Conservation (phyloP, 2,888 invertebrate species). For the Digitonthophagus gazella region DNA sequence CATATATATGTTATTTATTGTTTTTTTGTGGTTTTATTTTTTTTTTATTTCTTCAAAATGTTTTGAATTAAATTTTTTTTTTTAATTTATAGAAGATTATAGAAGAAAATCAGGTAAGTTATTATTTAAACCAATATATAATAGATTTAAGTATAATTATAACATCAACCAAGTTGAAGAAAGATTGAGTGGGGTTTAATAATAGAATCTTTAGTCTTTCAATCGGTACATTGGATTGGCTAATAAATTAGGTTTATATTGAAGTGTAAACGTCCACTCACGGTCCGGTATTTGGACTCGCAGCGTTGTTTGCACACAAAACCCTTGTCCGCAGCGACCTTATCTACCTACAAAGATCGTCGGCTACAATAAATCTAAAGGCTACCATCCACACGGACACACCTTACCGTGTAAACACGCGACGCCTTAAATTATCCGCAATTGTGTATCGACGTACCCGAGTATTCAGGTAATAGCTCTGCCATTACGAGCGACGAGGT, state of each 20-base stretch:
- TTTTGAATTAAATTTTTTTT: background rate
- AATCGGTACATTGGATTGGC: background rate
- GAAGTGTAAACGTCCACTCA: background rate
- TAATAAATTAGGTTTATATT: background rate
- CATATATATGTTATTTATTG: constrained; percentile 39
- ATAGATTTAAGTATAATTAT: background rate
- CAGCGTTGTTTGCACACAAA: constrained; percentile 22
- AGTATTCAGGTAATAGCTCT: background rate
- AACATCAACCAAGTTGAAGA: background rate
- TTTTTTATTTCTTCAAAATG: background rate
- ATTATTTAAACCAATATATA: background rate
- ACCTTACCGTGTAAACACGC: constrained; percentile 42
- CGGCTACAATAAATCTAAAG: constrained; percentile 46
- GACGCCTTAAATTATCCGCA: constrained; percentile 24
- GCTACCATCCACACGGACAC: constrained; percentile 46
- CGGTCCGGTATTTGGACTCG: constrained; percentile 8
- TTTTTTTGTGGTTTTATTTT: constrained; percentile 18
- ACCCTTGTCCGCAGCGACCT: constrained; percentile 41
- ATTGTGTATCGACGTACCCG: constrained; percentile 10
- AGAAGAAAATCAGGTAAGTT: too few species aligned
- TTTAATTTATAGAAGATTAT: background rate
- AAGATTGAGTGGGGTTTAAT: too few species aligned
- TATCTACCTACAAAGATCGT: constrained; percentile 48
- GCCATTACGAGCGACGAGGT: background rate
- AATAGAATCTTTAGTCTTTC: background rate